Evolutionary conservation across 37 sponge, comb jelly and placozoan genomes (phyloP), one percentile per base, ranked within the genome.

Genomic region (Spongilla lacustris): DNA sequence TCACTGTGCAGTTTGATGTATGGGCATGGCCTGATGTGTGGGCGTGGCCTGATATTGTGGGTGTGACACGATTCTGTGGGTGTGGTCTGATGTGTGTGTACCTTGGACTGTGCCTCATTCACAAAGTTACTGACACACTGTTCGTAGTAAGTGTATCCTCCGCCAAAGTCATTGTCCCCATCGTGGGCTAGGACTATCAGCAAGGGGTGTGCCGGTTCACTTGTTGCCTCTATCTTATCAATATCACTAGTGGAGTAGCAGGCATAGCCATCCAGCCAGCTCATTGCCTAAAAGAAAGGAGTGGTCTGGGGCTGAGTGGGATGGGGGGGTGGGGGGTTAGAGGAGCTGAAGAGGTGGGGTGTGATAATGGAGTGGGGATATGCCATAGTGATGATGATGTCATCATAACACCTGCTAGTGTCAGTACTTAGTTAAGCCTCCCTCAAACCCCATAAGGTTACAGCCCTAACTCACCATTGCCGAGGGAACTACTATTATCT

Each of bases 91-190:
- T 8, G 46, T 46, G 46, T 10, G 46, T 33, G 22, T 36, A 90
- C 90, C 83, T 90, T 85, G 67, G 69, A 31, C 68, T 90, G 32
- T 30, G 81, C 90, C 36, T 90, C 77, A 22, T 84, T 37, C 37
- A 90, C 90, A 84, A 90, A 84, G 33, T 75, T 23, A 4, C 49
- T 78, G 26, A 90, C 90, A 81, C 90, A 90, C 49, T 90, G 85
- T 22, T 71, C 69, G 66, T 90, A 90, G 81, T 90, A 90, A 36
- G 82, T 75, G 69, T 90, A 80, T 0, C 90, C 90, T 41, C 90
- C 90, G 19, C 90, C 90, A 50, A 90, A 90, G 73, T 85, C 90
- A 85, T 90, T 90, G 85, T 90, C 90, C 29, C 90, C 90, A 69
- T 90, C 90, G 36, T 90, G 90, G 26, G 90, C 90, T 33, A 90